These are phyloP conservation scores for Anoplolepis gracilipes DNA, from an alignment of 1,140 invertebrate species.

Conservation along the genomic window DNA sequence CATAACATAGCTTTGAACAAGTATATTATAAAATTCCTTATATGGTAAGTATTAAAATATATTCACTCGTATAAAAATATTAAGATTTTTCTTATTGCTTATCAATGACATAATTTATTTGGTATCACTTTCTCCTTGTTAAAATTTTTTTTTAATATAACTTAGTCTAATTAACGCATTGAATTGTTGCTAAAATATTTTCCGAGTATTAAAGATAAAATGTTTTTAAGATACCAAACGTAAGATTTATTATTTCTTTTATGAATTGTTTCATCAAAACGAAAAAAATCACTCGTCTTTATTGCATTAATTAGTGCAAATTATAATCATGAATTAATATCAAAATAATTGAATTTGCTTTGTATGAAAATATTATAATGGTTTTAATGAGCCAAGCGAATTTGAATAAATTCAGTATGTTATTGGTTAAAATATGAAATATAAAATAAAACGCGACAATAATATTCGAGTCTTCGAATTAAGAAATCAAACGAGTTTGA, in stretches of 20 bases:
- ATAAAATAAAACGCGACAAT: constrained; percentile 10
- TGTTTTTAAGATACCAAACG: constrained; percentile 23
- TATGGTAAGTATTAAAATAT: constrained; percentile 55
- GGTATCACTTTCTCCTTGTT: constrained; percentile 68
- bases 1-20: constrained; percentile 25
- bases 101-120: constrained; percentile 70
- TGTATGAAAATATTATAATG: not conserved
- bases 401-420: constrained; percentile 14
- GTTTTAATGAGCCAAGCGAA: not conserved
- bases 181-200: constrained; percentile 60
- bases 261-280: not conserved
- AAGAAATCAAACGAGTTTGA: constrained; percentile 36
- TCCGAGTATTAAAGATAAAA: constrained; percentile 72
- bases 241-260: constrained; percentile 17
- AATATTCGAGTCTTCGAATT: constrained; percentile 19
- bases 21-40: constrained; percentile 47
- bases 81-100: constrained; percentile 61
- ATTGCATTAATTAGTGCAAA: not conserved
- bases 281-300: not conserved
- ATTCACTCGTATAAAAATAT: constrained; percentile 64
- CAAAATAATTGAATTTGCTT: not conserved
- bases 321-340: not conserved
- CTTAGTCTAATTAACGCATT: constrained; percentile 59
- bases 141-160: constrained; percentile 52
- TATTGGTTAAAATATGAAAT: constrained; percentile 15